Base-by-base conservation (phyloP, 2,888 invertebrate species). In the Epirrhoe tristata region DNA sequence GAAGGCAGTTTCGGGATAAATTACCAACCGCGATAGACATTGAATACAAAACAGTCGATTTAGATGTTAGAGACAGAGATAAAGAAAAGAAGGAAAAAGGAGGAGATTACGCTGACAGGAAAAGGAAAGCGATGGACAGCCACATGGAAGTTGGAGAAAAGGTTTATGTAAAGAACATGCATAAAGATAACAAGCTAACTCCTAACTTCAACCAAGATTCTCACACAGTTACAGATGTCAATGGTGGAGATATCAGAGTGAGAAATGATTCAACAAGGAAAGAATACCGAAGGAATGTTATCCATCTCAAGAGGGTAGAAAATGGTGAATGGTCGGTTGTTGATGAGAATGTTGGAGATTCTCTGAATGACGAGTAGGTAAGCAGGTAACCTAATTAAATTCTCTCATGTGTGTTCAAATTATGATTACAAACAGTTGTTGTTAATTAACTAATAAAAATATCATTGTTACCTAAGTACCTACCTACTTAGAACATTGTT, bases 11-110 rank as follows among this genome's bases (percentile, higher is more conserved):
- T 17, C 16, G 51, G 7, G 51, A 24, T 17, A 17, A 51, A 51
- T 1, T 51, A 5, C 51, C 51, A 1, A 17, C 17, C 17, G 51
- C 17, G 1, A 1, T 5, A 8, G 24, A 51, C 17, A 6, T 51
- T 7, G 53, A 53, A 53, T 32, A 32, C n/a, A 53, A n/a, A 12
- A 31, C 12, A n/a, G 8, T 10, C 5, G 53, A 17, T 24, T 1
- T 5, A 4, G 52, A 31, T 17, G 52, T 52, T 31, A 3, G 24
- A 7, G 52, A 52, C 12, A 52, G 24, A 31, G 52, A 52, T 17
- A 1, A 31, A 5, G 10, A 17, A 24, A 52, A 24, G 52, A 52
- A 52, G 12, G 52, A 52, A 52, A 52, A 52, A 31, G 52, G 52
- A 10, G 24, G 10, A 52, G 6, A 6, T 1, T 3, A 17, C 4